A percentile compares a stretch with the other conserved stretches of the same genome.
phyloP scores from a whole-genome alignment of 37 sponge, comb jelly and placozoan genomes.

The Crambe crambe region DNA sequence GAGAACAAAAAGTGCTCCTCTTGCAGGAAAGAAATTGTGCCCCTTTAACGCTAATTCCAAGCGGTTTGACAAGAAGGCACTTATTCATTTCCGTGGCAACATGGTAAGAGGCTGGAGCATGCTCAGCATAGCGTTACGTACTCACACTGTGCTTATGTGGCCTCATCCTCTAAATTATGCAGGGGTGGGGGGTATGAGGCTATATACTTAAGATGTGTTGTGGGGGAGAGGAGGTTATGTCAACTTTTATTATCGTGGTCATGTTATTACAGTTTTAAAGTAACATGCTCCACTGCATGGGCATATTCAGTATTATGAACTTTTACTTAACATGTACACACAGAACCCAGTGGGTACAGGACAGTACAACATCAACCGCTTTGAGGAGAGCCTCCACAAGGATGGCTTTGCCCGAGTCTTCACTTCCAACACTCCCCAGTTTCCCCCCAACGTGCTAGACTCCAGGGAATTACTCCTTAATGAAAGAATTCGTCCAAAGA shows the following conservation, averaged over 20 bases:
- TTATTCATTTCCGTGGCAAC: neutral
- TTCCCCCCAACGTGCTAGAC: constrained; percentile 64
- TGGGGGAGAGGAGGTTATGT: neutral
- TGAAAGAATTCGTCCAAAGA: constrained; percentile 59
- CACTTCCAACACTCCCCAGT: constrained; percentile 56
- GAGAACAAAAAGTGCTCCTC: constrained; percentile 32
- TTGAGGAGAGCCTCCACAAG: constrained; percentile 50
- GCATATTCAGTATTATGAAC: neutral
- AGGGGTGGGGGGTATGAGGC: too few relatives aligned
- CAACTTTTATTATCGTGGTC: neutral
- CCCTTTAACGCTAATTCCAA: constrained; percentile 64
- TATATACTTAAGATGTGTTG: neutral
- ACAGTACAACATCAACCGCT: constrained; percentile 73
- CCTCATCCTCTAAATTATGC: too few relatives aligned
- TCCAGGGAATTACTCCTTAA: constrained; percentile 75
- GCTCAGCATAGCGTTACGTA: too few relatives aligned
- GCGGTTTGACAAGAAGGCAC: constrained; percentile 5
- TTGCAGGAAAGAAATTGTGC: constrained; percentile 6
- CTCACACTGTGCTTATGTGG: too few relatives aligned
- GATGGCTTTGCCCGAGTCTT: constrained; percentile 77
- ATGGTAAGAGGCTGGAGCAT: neutral
- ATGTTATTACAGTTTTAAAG: too few relatives aligned
- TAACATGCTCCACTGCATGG: too few relatives aligned
- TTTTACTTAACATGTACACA: neutral
- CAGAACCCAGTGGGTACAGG: constrained; percentile 85